Evolutionary conservation across 2,888 invertebrate species (phyloP).

Genomic region (Carcina quercana): DNA sequence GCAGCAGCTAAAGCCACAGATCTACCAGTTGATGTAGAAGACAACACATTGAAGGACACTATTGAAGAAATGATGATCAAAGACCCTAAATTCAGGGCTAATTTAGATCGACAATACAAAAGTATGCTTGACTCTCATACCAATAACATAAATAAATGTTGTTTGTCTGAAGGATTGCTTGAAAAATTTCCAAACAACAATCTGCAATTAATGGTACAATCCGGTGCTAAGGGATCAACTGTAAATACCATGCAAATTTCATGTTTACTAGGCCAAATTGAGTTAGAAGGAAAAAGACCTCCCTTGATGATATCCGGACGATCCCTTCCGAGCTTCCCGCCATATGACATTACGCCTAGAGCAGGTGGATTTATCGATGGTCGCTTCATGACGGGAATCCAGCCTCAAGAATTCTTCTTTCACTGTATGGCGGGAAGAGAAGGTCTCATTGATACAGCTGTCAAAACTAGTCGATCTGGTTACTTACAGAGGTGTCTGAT

Average conservation of each 20-base stretch:
- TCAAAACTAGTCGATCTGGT: slow-evolving; percentile 98
- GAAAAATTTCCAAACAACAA: slow-evolving; percentile 95
- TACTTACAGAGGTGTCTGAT: slow-evolving; percentile 97
- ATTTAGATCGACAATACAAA: slow-evolving; percentile 90
- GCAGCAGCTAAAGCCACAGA: slow-evolving; percentile 83
- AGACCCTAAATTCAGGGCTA: slow-evolving; percentile 85
- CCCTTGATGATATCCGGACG: slow-evolving; percentile 96
- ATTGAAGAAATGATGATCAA: slow-evolving; percentile 81
- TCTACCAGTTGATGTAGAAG: slow-evolving; percentile 72
- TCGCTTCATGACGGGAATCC: slow-evolving; percentile 98
- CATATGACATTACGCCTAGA: slow-evolving; percentile 90
- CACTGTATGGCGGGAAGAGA: slow-evolving; percentile 99
- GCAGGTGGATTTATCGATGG: slow-evolving; percentile 98
- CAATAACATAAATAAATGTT: slow-evolving; percentile 91
- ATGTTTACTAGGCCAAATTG: slow-evolving; percentile 97
- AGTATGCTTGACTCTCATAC: slow-evolving; percentile 85
- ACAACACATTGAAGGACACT: slow-evolving; percentile 76
- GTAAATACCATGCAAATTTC: slow-evolving; percentile 99
- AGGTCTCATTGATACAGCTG: slow-evolving; percentile 99
- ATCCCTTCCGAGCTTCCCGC: slow-evolving; percentile 92
- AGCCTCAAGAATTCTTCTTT: slow-evolving; percentile 98
- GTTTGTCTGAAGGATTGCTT: slow-evolving; percentile 88
- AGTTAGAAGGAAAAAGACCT: slow-evolving; percentile 97
- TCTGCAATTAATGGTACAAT: slow-evolving; percentile 98
- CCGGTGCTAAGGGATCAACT: slow-evolving; percentile 98